Conservation (phyloP, 2,113 vertebrate species). For the Geothlypis trichas region DNA sequence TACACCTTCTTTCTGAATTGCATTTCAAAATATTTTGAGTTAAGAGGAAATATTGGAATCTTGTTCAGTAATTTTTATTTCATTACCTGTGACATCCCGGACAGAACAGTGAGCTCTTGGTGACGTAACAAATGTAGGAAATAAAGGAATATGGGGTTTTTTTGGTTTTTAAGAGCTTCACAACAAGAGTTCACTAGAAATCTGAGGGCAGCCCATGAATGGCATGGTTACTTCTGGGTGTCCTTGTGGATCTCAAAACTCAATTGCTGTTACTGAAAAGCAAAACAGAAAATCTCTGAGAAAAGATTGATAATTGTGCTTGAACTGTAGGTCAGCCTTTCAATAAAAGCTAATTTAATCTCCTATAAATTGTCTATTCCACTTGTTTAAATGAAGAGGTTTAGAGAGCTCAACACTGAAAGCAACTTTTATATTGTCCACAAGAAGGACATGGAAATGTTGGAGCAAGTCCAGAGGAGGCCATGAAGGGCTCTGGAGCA, state of each 20-base stretch:
- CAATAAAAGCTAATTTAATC: neutral
- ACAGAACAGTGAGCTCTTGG: neutral
- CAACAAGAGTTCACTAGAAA: neutral
- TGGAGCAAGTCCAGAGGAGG: neutral
- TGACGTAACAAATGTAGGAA: neutral
- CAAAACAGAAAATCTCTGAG: neutral
- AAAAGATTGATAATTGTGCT: neutral
- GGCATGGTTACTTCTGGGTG: neutral
- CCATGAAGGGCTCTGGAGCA: neutral
- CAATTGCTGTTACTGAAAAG: neutral
- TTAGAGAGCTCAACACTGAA: neutral
- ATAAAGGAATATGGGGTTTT: neutral
- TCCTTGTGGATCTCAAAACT: neutral
- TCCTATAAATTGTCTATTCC: neutral
- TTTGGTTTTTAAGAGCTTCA: neutral
- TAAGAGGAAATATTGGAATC: neutral
- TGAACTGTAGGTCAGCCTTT: neutral
- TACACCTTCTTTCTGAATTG: neutral
- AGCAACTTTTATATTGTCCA: neutral
- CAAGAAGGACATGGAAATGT: rapidly evolving
- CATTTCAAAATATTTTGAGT: neutral
- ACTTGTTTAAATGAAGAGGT: neutral
- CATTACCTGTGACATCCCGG: neutral
- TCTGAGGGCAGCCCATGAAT: neutral
- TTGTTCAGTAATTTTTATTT: neutral